A percentile compares a stretch with the other conserved stretches of the same genome.
phyloP scores from a whole-genome alignment of 2,113 vertebrate genomes.

The Camelus bactrianus region DNA sequence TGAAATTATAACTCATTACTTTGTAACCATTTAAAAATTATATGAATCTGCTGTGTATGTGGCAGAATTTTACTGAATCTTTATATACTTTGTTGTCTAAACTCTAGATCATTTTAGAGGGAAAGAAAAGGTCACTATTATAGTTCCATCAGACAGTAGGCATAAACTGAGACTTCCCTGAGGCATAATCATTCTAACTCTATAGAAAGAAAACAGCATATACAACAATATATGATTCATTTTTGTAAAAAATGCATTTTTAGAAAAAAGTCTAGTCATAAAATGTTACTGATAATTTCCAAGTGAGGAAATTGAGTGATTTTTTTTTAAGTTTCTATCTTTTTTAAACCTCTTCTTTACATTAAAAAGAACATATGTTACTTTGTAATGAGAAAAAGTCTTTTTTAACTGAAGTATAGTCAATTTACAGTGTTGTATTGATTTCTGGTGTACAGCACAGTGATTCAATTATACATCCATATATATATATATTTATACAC shows the following conservation, averaged over 20 bases:
- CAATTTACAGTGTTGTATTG: too few species aligned
- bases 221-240: background rate
- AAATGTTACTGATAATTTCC: constrained; percentile 23
- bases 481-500: too few species aligned
- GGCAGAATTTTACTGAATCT: background rate
- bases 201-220: background rate
- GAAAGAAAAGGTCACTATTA: background rate
- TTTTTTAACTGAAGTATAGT: too few species aligned
- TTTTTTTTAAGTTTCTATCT: constrained; percentile 26
- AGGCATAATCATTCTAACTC: background rate
- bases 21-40: background rate
- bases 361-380: background rate
- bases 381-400: constrained; percentile 11
- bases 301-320: background rate
- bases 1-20: constrained; percentile 13
- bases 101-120: background rate
- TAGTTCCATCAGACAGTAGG: background rate
- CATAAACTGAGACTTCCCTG: background rate
- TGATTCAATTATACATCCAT: too few species aligned
- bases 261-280: background rate
- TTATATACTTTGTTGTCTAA: background rate
- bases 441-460: too few species aligned
- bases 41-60: background rate
- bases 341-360: background rate
- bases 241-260: constrained; percentile 1